These are phyloP conservation scores for Quadriops clusia DNA, from an alignment of 2,888 invertebrate species.

Conservation along the genomic window DNA sequence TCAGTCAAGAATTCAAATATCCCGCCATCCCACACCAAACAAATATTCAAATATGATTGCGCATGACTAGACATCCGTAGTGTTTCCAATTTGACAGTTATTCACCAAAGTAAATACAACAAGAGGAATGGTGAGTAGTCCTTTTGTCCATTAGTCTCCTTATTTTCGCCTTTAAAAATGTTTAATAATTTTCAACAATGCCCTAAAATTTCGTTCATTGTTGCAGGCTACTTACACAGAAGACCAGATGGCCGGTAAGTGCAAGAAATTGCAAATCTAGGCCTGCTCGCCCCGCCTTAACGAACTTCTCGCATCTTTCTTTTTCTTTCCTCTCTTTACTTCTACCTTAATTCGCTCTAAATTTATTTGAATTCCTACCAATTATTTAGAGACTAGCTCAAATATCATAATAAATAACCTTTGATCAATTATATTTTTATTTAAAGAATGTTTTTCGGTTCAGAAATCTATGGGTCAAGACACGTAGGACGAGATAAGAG, in stretches of 20 bases:
- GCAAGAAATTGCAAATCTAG: slow-evolving; percentile 31
- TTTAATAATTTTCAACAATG: slow-evolving; percentile 5
- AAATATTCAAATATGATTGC: slow-evolving; percentile 11
- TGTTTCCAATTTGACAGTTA: slow-evolving; percentile 27
- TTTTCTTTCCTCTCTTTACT: slow-evolving; percentile 29
- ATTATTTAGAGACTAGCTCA: too few relatives aligned
- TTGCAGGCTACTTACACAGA: slow-evolving; percentile 78
- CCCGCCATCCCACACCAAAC: slow-evolving; percentile 14
- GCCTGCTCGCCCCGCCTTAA: slow-evolving; percentile 36
- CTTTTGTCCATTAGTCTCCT: slow-evolving; percentile 1
- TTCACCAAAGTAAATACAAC: slow-evolving; percentile 16
- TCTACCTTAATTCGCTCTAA: slow-evolving; percentile 20
- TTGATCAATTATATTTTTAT: too few relatives aligned
- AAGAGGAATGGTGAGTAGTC: slow-evolving; percentile 27
- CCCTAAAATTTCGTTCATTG: slow-evolving; percentile 17
- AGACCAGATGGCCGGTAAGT: slow-evolving; percentile 87
- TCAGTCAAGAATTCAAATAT: slow-evolving; percentile 18
- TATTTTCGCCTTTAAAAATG: slow-evolving; percentile 3
- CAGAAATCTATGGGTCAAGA: slow-evolving; percentile 8
- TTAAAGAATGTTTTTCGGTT: slow-evolving; percentile 12
- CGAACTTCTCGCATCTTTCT: slow-evolving; percentile 22
- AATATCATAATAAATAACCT: too few relatives aligned
- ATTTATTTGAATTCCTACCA: slow-evolving; percentile 6
- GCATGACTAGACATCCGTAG: slow-evolving; percentile 12
- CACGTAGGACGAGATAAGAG: slow-evolving; percentile 22